phyloP scores from a whole-genome alignment of 2,797 vertebrate genomes.

The Distichodus sexfasciatus region DNA sequence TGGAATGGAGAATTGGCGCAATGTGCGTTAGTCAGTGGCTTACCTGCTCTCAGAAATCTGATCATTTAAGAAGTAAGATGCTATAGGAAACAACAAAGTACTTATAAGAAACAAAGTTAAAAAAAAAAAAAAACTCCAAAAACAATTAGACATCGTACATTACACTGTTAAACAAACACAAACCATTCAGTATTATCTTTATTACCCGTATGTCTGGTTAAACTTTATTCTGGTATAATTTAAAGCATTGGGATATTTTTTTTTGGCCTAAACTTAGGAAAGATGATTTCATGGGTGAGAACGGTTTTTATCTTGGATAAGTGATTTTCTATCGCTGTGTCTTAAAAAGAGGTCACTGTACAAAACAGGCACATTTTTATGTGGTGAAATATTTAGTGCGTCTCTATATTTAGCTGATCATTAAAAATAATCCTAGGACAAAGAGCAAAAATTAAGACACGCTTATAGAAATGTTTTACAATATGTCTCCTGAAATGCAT shows the following conservation, averaged over 20 bases:
- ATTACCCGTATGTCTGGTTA: no score
- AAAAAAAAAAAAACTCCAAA: no score
- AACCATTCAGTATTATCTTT: no score
- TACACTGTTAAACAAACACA: no score
- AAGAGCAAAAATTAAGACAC: background rate
- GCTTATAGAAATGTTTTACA: no score
- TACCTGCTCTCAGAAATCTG: slow-evolving; percentile 90
- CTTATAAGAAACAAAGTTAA: slow-evolving; percentile 32
- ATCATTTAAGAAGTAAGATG: background rate
- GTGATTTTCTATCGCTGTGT: background rate
- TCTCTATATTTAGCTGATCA: slow-evolving; percentile 4
- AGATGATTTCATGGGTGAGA: no score
- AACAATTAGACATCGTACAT: background rate
- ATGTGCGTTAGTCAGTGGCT: slow-evolving; percentile 99
- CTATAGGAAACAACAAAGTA: slow-evolving; percentile 21
- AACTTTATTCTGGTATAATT: no score
- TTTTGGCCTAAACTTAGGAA: no score
- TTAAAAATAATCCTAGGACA: background rate
- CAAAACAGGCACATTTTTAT: background rate
- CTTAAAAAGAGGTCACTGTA: slow-evolving; percentile 2
- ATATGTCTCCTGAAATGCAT: background rate
- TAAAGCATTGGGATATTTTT: no score
- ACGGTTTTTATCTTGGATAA: background rate
- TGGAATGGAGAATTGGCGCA: slow-evolving; percentile 89
- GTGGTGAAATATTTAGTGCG: slow-evolving; percentile 5